Percentiles rank a stretch among this genome's conserved stretches.
phyloP scores from a whole-genome alignment of 2,888 invertebrate species.

The Yponomeuta plumbellus region DNA sequence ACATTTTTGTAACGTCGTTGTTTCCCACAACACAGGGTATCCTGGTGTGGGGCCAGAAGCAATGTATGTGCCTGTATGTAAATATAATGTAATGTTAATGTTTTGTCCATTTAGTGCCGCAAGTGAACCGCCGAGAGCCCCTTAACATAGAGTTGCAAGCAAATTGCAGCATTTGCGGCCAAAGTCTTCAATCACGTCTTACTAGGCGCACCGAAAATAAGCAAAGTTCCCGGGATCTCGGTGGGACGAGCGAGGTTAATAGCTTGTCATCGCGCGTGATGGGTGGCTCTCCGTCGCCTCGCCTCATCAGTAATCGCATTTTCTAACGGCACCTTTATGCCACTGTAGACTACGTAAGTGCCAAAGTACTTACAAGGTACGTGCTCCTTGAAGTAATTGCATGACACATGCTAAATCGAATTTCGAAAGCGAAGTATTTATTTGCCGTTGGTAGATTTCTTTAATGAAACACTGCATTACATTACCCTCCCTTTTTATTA shows the following conservation, averaged over 20 bases:
- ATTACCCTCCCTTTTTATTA: too few species aligned
- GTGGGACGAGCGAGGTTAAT: constrained; percentile 59
- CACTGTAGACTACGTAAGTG: background rate
- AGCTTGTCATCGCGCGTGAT: constrained; percentile 69
- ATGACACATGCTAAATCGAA: too few species aligned
- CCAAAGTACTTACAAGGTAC: background rate
- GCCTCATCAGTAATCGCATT: constrained; percentile 45
- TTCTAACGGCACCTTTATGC: constrained; percentile 17
- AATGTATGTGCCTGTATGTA: too few species aligned
- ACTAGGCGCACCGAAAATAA: constrained; percentile 42
- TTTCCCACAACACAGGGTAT: too few species aligned
- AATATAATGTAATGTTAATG: too few species aligned
- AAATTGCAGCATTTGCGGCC: background rate
- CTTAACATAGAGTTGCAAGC: background rate
- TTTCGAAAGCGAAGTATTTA: too few species aligned
- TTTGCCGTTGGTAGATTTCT: too few species aligned
- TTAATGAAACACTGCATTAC: too few species aligned
- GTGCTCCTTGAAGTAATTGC: background rate
- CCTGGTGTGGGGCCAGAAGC: too few species aligned
- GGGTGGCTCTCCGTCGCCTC: constrained; percentile 54
- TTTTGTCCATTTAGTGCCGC: too few species aligned
- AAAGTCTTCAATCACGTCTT: constrained; percentile 15
- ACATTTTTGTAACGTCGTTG: too few species aligned
- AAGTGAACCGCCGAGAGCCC: too few species aligned
- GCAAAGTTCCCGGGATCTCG: constrained; percentile 50